Evolutionary conservation across 1,140 invertebrate species (phyloP).

Genomic region (Diorhabda elongata): DNA sequence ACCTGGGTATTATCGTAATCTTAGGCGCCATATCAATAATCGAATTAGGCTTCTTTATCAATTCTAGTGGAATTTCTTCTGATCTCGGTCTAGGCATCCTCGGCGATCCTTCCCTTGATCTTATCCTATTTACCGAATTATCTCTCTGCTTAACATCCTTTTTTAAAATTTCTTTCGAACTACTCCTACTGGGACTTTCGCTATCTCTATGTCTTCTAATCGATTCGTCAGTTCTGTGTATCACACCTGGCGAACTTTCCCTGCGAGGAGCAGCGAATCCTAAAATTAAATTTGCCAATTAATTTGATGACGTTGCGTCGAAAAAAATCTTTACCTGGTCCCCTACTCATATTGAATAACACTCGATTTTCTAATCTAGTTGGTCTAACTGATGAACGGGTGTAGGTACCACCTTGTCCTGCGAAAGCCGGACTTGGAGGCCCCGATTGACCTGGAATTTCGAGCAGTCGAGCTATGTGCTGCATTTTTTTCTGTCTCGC

Average conservation of each 20-base stretch:
- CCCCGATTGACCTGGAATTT: constrained; percentile 65
- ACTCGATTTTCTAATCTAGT: constrained; percentile 55
- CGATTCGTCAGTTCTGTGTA: constrained; percentile 37
- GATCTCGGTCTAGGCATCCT: constrained; percentile 68
- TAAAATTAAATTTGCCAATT: too few species aligned
- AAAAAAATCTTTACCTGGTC: constrained; percentile 45
- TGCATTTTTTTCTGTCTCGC: constrained; percentile 95
- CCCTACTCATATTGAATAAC: constrained; percentile 58
- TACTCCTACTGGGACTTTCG: constrained; percentile 36
- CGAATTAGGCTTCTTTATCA: constrained; percentile 47
- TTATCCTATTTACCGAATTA: constrained; percentile 45
- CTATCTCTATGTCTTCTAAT: constrained; percentile 34
- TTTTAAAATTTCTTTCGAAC: constrained; percentile 30
- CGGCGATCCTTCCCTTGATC: constrained; percentile 67
- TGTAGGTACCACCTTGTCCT: constrained; percentile 46
- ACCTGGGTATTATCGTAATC: constrained; percentile 40
- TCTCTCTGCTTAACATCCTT: constrained; percentile 40
- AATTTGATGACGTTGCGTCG: too few species aligned
- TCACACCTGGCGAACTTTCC: constrained; percentile 48
- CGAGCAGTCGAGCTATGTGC: constrained; percentile 87
- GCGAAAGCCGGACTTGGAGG: constrained; percentile 51
- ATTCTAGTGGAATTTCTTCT: constrained; percentile 80
- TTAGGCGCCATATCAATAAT: constrained; percentile 47
- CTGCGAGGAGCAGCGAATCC: constrained; percentile 64
- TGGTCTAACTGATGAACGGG: constrained; percentile 45